phyloP scores from a whole-genome alignment of 2,888 invertebrate species.

The Anoncus sp. region DNA sequence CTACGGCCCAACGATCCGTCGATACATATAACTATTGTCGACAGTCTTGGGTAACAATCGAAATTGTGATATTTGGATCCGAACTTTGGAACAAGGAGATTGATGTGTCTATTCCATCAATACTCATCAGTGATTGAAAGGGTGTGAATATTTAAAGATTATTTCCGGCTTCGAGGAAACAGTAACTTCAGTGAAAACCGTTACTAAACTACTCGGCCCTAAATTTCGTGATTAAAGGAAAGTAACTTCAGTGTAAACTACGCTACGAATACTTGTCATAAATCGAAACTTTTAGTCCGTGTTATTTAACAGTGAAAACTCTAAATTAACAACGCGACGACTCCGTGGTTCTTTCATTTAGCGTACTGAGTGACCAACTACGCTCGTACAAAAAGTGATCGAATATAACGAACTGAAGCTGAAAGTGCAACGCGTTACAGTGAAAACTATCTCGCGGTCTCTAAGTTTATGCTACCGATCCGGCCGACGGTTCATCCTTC shows the following conservation, averaged over 20 bases:
- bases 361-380: not conserved
- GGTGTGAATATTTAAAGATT: constrained; percentile 1
- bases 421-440: constrained; percentile 13
- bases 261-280: no score
- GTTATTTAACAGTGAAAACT: no score
- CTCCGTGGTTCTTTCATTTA: constrained; percentile 10
- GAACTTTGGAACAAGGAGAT: constrained; percentile 26
- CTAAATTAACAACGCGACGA: constrained; percentile 23
- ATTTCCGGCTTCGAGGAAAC: constrained; percentile 18
- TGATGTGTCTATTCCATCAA: constrained; percentile 21
- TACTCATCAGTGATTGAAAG: constrained; percentile 11
- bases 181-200: constrained; percentile 22
- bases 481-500: not conserved
- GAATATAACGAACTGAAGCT: constrained; percentile 18
- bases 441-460: not conserved
- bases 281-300: constrained; percentile 22
- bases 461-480: not conserved
- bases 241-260: constrained; percentile 19
- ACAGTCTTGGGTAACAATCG: constrained; percentile 16
- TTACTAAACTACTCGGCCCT: constrained; percentile 19
- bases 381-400: constrained; percentile 15
- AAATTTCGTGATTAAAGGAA: constrained; percentile 17
- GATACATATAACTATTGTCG: constrained; percentile 22
- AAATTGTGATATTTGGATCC: constrained; percentile 25
- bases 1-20: constrained; percentile 9